Base-by-base conservation (phyloP, 2,888 invertebrate genomes). In the Priocnemis perturbator region DNA sequence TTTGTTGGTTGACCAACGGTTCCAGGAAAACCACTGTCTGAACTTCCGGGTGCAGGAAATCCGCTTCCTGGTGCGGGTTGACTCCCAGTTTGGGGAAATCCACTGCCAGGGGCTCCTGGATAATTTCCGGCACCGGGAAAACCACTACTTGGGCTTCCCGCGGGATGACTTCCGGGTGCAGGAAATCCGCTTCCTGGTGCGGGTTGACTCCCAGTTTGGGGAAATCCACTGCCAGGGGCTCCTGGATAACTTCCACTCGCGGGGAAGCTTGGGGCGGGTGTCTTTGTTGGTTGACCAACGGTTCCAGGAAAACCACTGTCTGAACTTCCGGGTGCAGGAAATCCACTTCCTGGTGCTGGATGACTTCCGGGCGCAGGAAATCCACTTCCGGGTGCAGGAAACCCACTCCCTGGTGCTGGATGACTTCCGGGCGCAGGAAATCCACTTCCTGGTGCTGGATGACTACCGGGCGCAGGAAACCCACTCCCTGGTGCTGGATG, bases 41-140 rank as follows among this genome's bases (percentile, higher is more conserved):
- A n/a, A n/a, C n/a, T n/a, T 9, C 37, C 37, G 37, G 37, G 37
- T 11, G 37, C 37, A 3, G 73, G 44, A 23, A 75, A 75, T 0
- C 70, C 67, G n/a, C 50, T 50, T 5, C 50, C 50, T 19, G 50
- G 9, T 19, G 50, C 17, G 2, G 50, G 50, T n/a, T 47, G 47
- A 15, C 15, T 3, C 26, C 26, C 26, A 26, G 26, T 26, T 26
- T 2, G 3, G 26, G 26, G 26, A 26, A 26, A 26, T 26, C 26
- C 26, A 3, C 5, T 26, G 5, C 5, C 5, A 4, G 47, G 47
- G 17, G n/a, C n/a, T 5, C 19, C 17, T 17, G 19, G 50, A 19
- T 50, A 15, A 20, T 15, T 17, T 5, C 48, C n/a, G 48, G n/a
- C 5, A 26, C 3, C 7, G 3, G 26, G 26, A 26, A 26, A 56